Percentiles rank a stretch among this genome's conserved stretches.
phyloP scores from a whole-genome alignment of 2,888 invertebrate genomes.

The Exocentrus adspersus region DNA sequence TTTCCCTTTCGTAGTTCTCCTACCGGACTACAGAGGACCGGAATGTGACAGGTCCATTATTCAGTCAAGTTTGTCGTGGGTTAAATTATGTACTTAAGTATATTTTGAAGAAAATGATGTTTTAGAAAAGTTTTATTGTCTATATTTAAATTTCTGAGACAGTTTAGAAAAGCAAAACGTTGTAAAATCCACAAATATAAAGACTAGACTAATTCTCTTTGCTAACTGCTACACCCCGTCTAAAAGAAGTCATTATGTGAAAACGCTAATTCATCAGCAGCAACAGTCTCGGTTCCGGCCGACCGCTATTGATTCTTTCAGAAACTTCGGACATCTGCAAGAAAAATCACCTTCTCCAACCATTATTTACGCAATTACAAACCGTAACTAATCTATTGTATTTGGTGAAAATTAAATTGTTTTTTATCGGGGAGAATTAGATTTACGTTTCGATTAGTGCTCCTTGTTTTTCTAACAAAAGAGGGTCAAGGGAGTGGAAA shows the following conservation, averaged over 20 bases:
- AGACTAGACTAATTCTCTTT: conserved; percentile 53
- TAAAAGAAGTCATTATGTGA: conserved; percentile 56
- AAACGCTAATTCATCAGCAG: conserved; percentile 51
- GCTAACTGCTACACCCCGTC: conserved; percentile 52
- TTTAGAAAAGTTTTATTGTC: too few relatives aligned
- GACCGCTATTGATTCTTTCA: conserved; percentile 50
- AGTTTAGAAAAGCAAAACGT: conserved; percentile 3
- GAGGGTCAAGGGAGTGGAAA: neutral
- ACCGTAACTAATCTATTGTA: conserved; percentile 43
- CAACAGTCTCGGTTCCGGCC: conserved; percentile 47
- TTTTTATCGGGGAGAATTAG: conserved; percentile 39
- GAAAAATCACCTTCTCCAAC: conserved; percentile 48
- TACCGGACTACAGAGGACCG: too few relatives aligned
- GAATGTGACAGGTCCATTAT: too few relatives aligned
- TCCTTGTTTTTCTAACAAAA: neutral
- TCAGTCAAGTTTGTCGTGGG: too few relatives aligned
- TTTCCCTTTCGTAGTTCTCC: too few relatives aligned
- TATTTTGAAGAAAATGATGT: too few relatives aligned
- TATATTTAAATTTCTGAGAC: too few relatives aligned
- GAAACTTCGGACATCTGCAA: conserved; percentile 43
- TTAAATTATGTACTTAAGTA: too few relatives aligned
- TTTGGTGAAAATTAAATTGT: conserved; percentile 42
- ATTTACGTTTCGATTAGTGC: conserved; percentile 6
- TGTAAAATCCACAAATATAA: conserved; percentile 34
- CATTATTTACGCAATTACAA: conserved; percentile 51